These are phyloP conservation scores for Apodemia mormo DNA, from an alignment of 2,888 invertebrate genomes.

Conservation along the genomic window DNA sequence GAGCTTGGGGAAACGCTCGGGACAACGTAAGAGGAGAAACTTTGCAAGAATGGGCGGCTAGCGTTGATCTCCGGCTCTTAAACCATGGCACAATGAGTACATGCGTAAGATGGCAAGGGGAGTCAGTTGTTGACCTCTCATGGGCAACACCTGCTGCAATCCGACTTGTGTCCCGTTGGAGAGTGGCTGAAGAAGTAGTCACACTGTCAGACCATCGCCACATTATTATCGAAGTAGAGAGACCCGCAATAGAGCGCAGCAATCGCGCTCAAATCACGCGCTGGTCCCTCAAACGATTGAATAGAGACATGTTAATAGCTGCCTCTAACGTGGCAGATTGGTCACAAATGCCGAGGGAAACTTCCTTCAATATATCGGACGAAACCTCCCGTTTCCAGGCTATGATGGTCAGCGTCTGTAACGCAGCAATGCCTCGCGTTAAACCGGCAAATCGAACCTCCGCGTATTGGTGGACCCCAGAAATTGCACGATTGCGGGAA, in stretches of 20 bases:
- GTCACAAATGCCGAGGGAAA: not conserved
- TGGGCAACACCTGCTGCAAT: not conserved
- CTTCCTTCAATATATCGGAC: not conserved
- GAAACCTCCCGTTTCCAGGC: conserved; percentile 17
- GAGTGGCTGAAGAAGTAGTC: not conserved
- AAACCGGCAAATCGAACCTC: not conserved
- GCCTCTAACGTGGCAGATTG: too few species aligned
- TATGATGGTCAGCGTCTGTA: conserved; percentile 26
- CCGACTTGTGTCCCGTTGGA: not conserved
- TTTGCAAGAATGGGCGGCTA: not conserved
- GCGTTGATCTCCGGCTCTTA: not conserved
- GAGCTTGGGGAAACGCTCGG: not conserved
- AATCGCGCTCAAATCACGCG: too few species aligned
- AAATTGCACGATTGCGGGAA: conserved; percentile 23
- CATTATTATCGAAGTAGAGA: too few species aligned
- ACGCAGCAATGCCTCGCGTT: conserved; percentile 28
- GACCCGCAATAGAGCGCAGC: too few species aligned
- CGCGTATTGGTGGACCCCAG: conserved; percentile 30
- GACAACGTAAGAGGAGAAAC: not conserved
- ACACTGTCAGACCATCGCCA: not conserved
- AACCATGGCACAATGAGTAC: not conserved
- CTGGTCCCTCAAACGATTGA: too few species aligned
- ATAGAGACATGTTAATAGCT: too few species aligned
- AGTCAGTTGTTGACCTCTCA: not conserved
- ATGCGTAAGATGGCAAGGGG: not conserved